Conservation (phyloP, 2,113 vertebrate species). For the Psittacula cyanocephala region DNA sequence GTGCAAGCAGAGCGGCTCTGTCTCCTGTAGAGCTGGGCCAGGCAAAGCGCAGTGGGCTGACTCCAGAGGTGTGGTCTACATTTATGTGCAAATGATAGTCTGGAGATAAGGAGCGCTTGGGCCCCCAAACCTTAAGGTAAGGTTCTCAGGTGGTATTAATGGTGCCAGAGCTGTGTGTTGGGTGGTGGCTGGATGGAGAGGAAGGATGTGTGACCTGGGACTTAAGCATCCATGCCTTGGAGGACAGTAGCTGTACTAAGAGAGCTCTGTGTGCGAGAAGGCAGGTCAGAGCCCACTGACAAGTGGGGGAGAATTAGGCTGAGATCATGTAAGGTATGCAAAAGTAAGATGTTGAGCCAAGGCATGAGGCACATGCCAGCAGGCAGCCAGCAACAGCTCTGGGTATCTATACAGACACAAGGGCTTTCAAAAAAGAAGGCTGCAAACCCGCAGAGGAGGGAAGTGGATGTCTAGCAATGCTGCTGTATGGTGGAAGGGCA, state of each 20-base stretch:
- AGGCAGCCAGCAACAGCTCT: background rate
- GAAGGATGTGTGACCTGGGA: background rate
- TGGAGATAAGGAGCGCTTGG: background rate
- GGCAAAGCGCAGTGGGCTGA: background rate
- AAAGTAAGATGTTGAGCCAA: background rate
- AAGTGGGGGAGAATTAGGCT: background rate
- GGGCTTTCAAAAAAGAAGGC: background rate
- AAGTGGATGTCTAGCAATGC: background rate
- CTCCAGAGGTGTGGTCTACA: background rate
- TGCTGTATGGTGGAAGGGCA: background rate
- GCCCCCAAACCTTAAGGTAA: background rate
- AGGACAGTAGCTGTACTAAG: background rate
- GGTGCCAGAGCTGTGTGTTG: background rate
- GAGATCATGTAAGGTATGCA: background rate
- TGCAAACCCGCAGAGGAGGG: background rate
- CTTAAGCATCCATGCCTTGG: background rate
- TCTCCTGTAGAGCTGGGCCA: background rate
- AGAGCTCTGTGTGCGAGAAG: background rate
- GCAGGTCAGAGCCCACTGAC: background rate
- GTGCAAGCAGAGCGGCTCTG: background rate
- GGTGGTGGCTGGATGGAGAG: background rate
- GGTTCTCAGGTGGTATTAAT: background rate
- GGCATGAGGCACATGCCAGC: background rate
- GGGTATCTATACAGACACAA: rapidly evolving
- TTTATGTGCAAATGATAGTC: background rate